These are phyloP conservation scores for Sinocyclocheilus anophthalmus DNA, from an alignment of 2,113 vertebrate genomes.

Conservation along the genomic window DNA sequence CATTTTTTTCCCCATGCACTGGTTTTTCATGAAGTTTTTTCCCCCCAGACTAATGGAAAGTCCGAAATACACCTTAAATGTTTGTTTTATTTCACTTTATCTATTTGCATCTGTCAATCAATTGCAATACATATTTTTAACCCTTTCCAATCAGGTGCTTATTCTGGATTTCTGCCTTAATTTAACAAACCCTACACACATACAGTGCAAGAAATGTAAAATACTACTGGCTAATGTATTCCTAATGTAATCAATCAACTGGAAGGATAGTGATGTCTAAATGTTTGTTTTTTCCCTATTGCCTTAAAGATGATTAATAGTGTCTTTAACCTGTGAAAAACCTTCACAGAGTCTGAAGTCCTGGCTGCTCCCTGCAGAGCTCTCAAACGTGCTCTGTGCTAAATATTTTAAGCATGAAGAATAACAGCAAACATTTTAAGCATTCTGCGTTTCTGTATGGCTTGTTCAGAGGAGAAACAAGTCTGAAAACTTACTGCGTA, in stretches of 20 bases:
- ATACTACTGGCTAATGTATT: no score
- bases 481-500: conserved; percentile 18
- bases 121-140: not conserved
- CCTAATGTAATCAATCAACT: not conserved
- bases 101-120: not conserved
- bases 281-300: not conserved
- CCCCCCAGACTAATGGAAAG: not conserved
- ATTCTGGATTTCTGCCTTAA: not conserved
- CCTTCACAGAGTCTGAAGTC: not conserved
- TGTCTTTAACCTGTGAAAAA: not conserved
- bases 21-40: not conserved
- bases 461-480: conserved; percentile 16
- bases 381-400: conserved; percentile 14
- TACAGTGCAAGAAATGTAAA: no score
- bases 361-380: not conserved
- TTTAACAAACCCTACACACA: no score
- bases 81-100: not conserved
- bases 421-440: conserved; percentile 3
- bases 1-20: not conserved
- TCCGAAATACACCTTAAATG: not conserved
- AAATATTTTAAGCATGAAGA: conserved; percentile 8
- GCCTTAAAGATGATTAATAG: not conserved
- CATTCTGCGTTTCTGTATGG: not conserved
- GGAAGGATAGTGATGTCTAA: not conserved
- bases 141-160: not conserved